Conservation (phyloP, 1,140 invertebrate genomes). For the Magallana angulata region DNA sequence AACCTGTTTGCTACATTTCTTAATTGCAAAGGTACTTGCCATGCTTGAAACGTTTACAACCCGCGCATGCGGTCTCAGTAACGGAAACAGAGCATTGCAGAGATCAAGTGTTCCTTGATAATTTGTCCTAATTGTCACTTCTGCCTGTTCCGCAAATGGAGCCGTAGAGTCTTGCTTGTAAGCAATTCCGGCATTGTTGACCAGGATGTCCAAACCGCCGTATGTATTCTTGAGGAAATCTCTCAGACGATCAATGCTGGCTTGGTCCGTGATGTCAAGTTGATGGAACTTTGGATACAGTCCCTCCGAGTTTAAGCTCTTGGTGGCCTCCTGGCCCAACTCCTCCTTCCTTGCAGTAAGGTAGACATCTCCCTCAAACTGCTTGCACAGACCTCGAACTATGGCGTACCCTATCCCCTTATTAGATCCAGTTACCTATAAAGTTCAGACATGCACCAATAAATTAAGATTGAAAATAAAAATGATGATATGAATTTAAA, state of each 20-base stretch:
- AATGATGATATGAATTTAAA: too few relatives aligned
- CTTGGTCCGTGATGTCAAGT: slow-evolving; percentile 83
- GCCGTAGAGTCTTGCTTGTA: slow-evolving; percentile 82
- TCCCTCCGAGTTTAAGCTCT: slow-evolving; percentile 80
- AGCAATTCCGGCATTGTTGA: slow-evolving; percentile 92
- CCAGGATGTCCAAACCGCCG: slow-evolving; percentile 88
- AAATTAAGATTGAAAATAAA: too few relatives aligned
- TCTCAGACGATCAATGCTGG: slow-evolving; percentile 83
- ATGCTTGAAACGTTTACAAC: slow-evolving; percentile 89
- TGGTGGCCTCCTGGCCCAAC: slow-evolving; percentile 82
- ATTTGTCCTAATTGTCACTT: slow-evolving; percentile 85
- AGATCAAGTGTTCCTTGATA: slow-evolving; percentile 85
- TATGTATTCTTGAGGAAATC: slow-evolving; percentile 84
- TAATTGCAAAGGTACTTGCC: slow-evolving; percentile 59
- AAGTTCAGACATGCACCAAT: neutral
- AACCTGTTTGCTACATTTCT: slow-evolving; percentile 81
- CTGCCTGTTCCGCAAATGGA: slow-evolving; percentile 85
- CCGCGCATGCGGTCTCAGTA: slow-evolving; percentile 84
- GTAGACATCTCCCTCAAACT: slow-evolving; percentile 84
- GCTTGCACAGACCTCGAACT: slow-evolving; percentile 84
- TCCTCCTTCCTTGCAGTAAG: slow-evolving; percentile 83
- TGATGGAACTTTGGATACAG: slow-evolving; percentile 84
- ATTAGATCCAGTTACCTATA: slow-evolving; percentile 86
- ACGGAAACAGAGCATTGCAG: slow-evolving; percentile 86
- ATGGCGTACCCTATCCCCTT: slow-evolving; percentile 88